A percentile compares a stretch with the other conserved stretches of the same genome.
Evolutionary conservation across 2,888 invertebrate genomes (phyloP).

Genomic region (Drosophila setosimentum): DNA sequence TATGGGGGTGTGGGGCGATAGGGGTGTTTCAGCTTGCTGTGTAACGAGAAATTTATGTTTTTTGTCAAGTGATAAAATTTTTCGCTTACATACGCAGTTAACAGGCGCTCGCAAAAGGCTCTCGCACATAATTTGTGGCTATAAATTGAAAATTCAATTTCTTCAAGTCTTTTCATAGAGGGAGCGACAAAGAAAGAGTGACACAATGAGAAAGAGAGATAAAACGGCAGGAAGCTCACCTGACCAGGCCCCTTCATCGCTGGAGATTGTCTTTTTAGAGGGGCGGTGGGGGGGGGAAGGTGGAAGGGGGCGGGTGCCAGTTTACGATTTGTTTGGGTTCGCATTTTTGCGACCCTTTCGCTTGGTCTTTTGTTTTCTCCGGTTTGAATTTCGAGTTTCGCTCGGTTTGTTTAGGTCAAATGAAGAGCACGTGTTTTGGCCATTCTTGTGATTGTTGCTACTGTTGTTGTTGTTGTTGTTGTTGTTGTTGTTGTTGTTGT

Average conservation of each 20-base stretch:
- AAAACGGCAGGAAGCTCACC: constrained; percentile 17
- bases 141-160: constrained; percentile 82
- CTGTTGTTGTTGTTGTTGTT: constrained; percentile 13
- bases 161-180: constrained; percentile 54
- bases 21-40: constrained; percentile 8
- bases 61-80: constrained; percentile 82
- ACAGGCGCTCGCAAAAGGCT: constrained; percentile 26
- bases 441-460: constrained; percentile 26
- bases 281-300: not conserved
- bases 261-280: not conserved
- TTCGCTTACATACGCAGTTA: constrained; percentile 81
- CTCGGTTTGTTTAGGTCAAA: constrained; percentile 61
- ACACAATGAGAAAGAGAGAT: not conserved
- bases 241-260: constrained; percentile 31
- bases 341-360: constrained; percentile 49
- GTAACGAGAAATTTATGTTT: constrained; percentile 80
- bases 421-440: constrained; percentile 52
- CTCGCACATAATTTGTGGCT: constrained; percentile 73
- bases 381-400: constrained; percentile 15
- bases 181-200: not conserved
- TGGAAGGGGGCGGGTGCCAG: not conserved
- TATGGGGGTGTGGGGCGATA: constrained; percentile 11
- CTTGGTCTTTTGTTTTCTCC: constrained; percentile 32
- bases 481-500: constrained; percentile 7
- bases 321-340: constrained; percentile 79